phyloP scores from a whole-genome alignment of 2,888 invertebrate genomes.

The Baronia brevicornis region DNA sequence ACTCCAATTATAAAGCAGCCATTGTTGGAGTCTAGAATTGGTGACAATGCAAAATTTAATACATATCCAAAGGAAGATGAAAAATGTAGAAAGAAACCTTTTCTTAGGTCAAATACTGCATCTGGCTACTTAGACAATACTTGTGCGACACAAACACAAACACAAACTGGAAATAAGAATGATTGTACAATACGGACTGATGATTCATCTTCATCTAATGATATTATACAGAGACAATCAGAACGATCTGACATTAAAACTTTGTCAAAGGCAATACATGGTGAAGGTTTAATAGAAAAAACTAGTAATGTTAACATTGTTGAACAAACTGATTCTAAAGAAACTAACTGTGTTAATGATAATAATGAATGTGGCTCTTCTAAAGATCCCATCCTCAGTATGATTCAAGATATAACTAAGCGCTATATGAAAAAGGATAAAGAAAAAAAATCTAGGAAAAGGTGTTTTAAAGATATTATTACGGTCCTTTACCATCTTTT shows the following conservation, averaged over 20 bases:
- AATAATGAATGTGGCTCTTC: slow-evolving; percentile 15
- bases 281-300: no score
- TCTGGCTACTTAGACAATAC: slow-evolving; percentile 26
- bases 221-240: no score
- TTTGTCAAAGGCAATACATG: no score
- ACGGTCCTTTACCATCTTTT: slow-evolving; percentile 55
- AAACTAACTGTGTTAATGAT: slow-evolving; percentile 20
- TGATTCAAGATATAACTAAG: slow-evolving; percentile 58
- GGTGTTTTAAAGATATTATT: slow-evolving; percentile 61
- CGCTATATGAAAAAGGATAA: slow-evolving; percentile 56
- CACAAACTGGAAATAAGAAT: no score
- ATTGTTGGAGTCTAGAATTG: slow-evolving; percentile 14
- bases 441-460: slow-evolving; percentile 47
- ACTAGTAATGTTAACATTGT: slow-evolving; percentile 14
- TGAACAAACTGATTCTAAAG: slow-evolving; percentile 14
- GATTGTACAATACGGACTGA: no score
- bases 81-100: slow-evolving; percentile 30
- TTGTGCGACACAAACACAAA: no score
- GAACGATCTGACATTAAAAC: no score
- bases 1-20: no score
- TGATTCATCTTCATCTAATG: no score
- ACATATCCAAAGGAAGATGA: slow-evolving; percentile 42
- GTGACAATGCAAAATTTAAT: slow-evolving; percentile 23
- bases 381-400: slow-evolving; percentile 44
- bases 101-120: slow-evolving; percentile 44